Conservation (phyloP, 2,113 vertebrate genomes). For the Dicrurus megarhynchus region DNA sequence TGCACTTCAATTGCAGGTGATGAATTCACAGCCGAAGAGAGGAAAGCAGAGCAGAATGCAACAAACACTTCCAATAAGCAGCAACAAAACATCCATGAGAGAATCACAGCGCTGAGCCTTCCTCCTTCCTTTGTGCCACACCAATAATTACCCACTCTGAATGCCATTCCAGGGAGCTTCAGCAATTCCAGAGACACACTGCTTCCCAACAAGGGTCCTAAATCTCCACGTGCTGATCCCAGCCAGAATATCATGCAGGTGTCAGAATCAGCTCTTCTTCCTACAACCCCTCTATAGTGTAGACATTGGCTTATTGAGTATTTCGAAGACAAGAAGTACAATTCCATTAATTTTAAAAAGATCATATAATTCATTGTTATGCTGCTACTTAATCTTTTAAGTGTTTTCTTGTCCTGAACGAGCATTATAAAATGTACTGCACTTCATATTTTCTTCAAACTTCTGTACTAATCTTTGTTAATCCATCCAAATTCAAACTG, state of each 20-base stretch:
- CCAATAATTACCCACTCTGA: neutral
- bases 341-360: neutral
- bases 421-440: neutral
- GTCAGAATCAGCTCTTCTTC: neutral
- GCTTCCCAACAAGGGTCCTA: neutral
- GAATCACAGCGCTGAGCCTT: neutral
- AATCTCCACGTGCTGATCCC: neutral
- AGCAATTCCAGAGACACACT: neutral
- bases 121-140: neutral
- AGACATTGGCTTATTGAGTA: neutral
- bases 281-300: fast-evolving
- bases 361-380: neutral
- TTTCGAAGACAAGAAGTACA: neutral
- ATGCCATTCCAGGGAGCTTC: neutral
- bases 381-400: neutral
- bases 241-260: neutral
- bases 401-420: neutral
- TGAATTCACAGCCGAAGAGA: neutral
- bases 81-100: neutral
- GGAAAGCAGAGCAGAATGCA: neutral
- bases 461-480: neutral
- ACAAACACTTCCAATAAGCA: neutral
- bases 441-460: neutral
- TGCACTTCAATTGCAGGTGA: neutral
- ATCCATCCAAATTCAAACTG: conserved; percentile 11